phyloP scores from a whole-genome alignment of 2,797 vertebrate genomes.

The Natrix natrix region DNA sequence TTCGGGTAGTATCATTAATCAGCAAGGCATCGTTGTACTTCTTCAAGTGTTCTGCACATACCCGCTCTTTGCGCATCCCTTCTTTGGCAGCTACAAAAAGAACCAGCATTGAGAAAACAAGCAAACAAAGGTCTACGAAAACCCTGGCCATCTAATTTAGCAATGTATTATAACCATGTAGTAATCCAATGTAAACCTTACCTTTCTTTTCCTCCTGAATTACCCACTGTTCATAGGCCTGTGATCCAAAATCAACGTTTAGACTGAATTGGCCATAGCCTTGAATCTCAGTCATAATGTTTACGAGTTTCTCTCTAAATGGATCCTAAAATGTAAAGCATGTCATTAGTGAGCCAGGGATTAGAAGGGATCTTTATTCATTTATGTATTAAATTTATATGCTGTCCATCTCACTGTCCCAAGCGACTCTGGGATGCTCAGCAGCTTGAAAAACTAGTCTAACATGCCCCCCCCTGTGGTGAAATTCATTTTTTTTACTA shows the following conservation, averaged over 20 bases:
- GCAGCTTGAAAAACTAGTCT: not conserved
- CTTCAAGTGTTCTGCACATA: slow-evolving; percentile 88
- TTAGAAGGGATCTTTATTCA: not conserved
- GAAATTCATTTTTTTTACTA: too few relatives aligned
- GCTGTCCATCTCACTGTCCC: not conserved
- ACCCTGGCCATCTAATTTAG: not conserved
- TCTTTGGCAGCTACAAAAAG: slow-evolving; percentile 81
- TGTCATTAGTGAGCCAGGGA: not conserved
- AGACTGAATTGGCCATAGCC: slow-evolving; percentile 76
- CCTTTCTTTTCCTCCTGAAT: slow-evolving; percentile 84
- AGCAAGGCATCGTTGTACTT: slow-evolving; percentile 90
- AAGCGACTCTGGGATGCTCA: not conserved
- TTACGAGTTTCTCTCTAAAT: slow-evolving; percentile 86
- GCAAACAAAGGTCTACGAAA: not conserved
- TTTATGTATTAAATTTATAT: not conserved
- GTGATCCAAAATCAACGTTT: slow-evolving; percentile 84
- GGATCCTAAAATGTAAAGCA: slow-evolving; percentile 82
- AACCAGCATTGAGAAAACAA: not conserved
- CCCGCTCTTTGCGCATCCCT: slow-evolving; percentile 80
- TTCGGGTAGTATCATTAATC: slow-evolving; percentile 90
- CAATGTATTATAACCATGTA: not conserved
- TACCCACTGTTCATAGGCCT: slow-evolving; percentile 93
- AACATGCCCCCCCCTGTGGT: not conserved
- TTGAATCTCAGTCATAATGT: slow-evolving; percentile 89
- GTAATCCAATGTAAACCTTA: slow-evolving; percentile 56